A percentile compares a stretch with the other conserved stretches of the same genome.
These are phyloP conservation scores for Hyles lineata DNA, from an alignment of 2,888 invertebrate species.

Conservation along the genomic window DNA sequence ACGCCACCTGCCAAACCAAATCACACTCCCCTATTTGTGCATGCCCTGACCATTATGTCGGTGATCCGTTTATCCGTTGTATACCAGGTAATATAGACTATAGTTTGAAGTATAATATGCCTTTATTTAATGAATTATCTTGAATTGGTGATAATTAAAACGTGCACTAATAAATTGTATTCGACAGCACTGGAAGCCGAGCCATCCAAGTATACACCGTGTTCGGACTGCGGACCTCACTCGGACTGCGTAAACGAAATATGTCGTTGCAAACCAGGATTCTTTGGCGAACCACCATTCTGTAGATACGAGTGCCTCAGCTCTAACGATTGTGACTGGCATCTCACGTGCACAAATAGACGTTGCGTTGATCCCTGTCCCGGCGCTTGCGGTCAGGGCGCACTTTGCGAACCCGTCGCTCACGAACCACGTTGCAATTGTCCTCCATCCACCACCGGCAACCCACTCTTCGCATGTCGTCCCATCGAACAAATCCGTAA, in stretches of 20 bases:
- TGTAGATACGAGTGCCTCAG: constrained; percentile 90
- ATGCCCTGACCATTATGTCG: constrained; percentile 87
- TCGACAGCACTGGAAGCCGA: constrained; percentile 62
- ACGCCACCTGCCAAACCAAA: constrained; percentile 89
- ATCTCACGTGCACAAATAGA: constrained; percentile 88
- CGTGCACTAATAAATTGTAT: constrained; percentile 27
- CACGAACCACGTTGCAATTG: constrained; percentile 90
- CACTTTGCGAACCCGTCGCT: constrained; percentile 88
- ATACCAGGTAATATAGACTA: constrained; percentile 79
- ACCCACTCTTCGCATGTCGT: constrained; percentile 89
- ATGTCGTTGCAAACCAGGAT: constrained; percentile 88
- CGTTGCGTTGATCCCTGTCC: constrained; percentile 91
- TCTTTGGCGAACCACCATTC: constrained; percentile 89
- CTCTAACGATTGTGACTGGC: constrained; percentile 89
- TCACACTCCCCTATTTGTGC: constrained; percentile 92
- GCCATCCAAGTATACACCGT: constrained; percentile 81
- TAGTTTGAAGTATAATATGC: background rate
- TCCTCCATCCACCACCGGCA: constrained; percentile 87
- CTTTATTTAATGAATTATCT: constrained; percentile 9
- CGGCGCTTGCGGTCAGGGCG: constrained; percentile 90
- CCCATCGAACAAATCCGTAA: constrained; percentile 80
- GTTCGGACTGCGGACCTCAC: constrained; percentile 90
- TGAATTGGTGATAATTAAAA: constrained; percentile 30
- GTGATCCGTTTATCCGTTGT: constrained; percentile 90
- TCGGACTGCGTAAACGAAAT: constrained; percentile 88